Base-by-base conservation (phyloP, 2,888 invertebrate species). In the Colletes collaris region DNA sequence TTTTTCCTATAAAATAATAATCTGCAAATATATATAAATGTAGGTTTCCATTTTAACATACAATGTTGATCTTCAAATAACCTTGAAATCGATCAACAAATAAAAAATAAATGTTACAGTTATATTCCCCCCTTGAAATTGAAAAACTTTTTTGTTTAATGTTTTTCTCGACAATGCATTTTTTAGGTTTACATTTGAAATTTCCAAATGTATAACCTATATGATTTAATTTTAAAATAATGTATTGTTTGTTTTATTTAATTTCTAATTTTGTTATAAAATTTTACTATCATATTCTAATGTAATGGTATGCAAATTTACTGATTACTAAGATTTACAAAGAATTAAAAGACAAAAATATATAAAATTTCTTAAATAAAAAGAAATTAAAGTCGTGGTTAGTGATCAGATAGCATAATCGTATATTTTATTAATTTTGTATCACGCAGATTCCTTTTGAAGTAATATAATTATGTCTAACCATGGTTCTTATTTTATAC, bases 401-500 rank as follows among this genome's bases (percentile, higher is more conserved):
- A 46, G 8, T 10, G 56, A 40, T 52, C 19, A 11, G 75, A 13
- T 19, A 27, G 49, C 40, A 49, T 53, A 46, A 46, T 65, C 13
- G 46, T 74, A 19, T 52, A 72, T 44, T 72, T 52, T 7, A 16
- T 52, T 53, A 35, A 35, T 59, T 65, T 49, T 44, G 27, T 56
- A 50, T 55, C 16, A 16, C 59, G 11, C 62, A 62, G 53, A 27
- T 27, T n/a, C 62, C 49, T 27, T 63, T 58, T 62, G 40, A 68
- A 73, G 49, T 67, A 58, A 55, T 35, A 72, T 67, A 73, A 59
- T 60, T 63, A 72, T 46, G 49, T 58, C 27, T 27, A 27, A 60
- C 60, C 59, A 53, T 63, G 53, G 55, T 55, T 67, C 53, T 73
- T 67, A 58, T 72, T 71, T 79, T 64, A 73, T 79, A 66, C 60